Base-by-base conservation (phyloP, 2,113 vertebrate species). In the Phalacrocorax brasilianus region DNA sequence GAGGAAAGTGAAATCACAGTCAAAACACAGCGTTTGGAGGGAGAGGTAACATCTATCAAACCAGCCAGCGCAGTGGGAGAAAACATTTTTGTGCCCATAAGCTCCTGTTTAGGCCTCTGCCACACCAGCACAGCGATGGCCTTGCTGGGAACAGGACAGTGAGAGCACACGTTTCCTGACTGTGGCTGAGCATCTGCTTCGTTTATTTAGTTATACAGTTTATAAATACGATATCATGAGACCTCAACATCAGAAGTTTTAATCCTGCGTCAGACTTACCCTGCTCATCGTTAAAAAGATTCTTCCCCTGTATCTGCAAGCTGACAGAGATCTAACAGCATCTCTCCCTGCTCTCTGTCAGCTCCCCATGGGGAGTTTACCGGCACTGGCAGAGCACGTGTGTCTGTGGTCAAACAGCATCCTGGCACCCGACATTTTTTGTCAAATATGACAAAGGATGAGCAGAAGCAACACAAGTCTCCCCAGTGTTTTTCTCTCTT, bases 291-390 rank as follows among this genome's bases (percentile, higher is more conserved):
- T 2, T 23, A 24, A 58, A 58, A 66, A 63, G 50, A 27, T 15
- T 12, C 11, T 23, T 19, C 19, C 18, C 12, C 27, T 75, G 24
- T 15, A 4, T 2, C 52, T n/a, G 21, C 56, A 59, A 12, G 56
- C 0, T 63, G 56, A 24, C 18, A 27, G n/a, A 71, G 52, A 15
- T 38, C 30, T 11, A 33, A 8, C 11, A 80, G 82, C 45, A 13
- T 2, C 1, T 2, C 28, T 63, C 12, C 7, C 12, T 32, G 2
- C 8, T 28, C 55, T 10, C 62, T 5, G 0, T 0, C 35, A 81
- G 88, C 63, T 68, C n/a, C 28, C 35, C 50, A 4, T 0, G 1
- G 28, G 14, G 30, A 23, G 1, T 1, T 56, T 6, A 4, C 65
- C 38, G 45, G 45, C 24, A 11, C 45, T 53, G 73, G 68, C 70